These are phyloP conservation scores for Ceuthmochares aereus DNA, from an alignment of 2,113 vertebrate genomes.

Conservation along the genomic window DNA sequence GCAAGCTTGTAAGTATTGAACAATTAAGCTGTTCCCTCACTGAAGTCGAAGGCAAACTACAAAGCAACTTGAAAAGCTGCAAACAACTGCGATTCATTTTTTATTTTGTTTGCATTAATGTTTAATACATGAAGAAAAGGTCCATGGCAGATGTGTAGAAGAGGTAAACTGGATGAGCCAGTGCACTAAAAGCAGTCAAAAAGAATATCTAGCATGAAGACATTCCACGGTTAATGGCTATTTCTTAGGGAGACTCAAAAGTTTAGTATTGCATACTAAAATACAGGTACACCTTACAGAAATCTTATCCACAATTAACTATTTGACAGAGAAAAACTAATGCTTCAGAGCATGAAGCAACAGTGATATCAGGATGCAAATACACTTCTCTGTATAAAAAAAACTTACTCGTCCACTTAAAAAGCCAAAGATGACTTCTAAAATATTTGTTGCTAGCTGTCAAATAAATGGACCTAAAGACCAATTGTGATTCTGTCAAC, in stretches of 20 bases:
- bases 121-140: not conserved
- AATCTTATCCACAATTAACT: not conserved
- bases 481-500: not conserved
- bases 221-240: not conserved
- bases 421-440: not conserved
- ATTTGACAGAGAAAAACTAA: not conserved
- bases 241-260: not conserved
- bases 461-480: not conserved
- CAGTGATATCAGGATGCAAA: not conserved
- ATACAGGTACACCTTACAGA: not conserved
- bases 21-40: not conserved
- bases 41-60: not conserved
- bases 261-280: not conserved
- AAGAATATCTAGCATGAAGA: not conserved
- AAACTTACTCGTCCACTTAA: not conserved
- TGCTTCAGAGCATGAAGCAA: not conserved
- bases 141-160: not conserved
- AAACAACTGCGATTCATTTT: not conserved
- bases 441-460: not conserved
- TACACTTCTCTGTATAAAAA: not conserved
- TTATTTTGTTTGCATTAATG: not conserved
- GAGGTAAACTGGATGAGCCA: not conserved
- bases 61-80: constrained; percentile 14
- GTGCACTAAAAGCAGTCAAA: not conserved
- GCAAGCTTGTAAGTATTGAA: not conserved